Conservation (phyloP, 2,888 invertebrate genomes). For the Caradrina clavipalpis region DNA sequence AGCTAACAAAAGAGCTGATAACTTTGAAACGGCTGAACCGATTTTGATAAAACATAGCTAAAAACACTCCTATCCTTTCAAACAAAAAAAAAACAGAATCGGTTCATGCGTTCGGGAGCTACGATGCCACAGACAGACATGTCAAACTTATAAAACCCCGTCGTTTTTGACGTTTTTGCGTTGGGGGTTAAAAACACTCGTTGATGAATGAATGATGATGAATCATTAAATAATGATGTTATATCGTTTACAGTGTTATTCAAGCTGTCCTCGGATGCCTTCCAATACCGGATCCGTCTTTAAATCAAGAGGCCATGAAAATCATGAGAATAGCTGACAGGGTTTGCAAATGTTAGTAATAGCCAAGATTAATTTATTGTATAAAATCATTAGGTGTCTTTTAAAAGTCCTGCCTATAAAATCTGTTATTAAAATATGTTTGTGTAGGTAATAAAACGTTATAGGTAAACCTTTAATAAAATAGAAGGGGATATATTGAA, state of each 20-base stretch:
- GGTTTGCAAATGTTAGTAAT: conserved; percentile 92
- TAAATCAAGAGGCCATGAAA: conserved; percentile 93
- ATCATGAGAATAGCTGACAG: conserved; percentile 93
- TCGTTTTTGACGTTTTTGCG: no score
- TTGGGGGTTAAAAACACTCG: conserved; percentile 40
- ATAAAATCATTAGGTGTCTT: no score
- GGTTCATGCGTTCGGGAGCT: no score
- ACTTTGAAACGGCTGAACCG: no score
- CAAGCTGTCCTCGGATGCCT: conserved; percentile 94
- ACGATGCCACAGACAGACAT: no score
- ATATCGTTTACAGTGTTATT: conserved; percentile 90
- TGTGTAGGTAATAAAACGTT: neutral
- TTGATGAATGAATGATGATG: conserved; percentile 1
- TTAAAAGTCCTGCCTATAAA: neutral
- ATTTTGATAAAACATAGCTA: no score
- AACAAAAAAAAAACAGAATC: no score
- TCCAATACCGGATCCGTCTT: conserved; percentile 92
- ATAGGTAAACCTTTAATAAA: no score
- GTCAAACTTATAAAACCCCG: no score
- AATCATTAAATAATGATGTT: neutral
- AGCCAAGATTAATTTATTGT: neutral
- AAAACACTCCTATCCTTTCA: no score
- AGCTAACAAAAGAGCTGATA: no score
- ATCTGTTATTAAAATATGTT: neutral
- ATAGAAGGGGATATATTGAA: no score